A percentile compares a stretch with the other conserved stretches of the same genome.
Evolutionary conservation across 2,797 vertebrate genomes (phyloP).

Genomic region (Eptatretus atami): DNA sequence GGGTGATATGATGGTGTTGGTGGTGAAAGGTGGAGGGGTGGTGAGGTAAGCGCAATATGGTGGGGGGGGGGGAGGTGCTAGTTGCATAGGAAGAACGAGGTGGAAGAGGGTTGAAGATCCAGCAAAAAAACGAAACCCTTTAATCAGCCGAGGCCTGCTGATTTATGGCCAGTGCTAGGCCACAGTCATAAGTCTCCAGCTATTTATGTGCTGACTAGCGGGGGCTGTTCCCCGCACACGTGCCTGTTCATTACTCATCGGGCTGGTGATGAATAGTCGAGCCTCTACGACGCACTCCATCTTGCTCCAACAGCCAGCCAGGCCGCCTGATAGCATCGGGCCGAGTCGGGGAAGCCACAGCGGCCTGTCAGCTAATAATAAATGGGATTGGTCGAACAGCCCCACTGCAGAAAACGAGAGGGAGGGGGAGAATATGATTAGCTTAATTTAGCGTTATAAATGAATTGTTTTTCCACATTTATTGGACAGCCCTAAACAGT

Average conservation of each 20-base stretch:
- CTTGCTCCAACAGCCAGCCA: conserved; percentile 4
- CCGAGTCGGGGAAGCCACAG: neutral
- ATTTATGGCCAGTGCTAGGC: conserved; percentile 5
- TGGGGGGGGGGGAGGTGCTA: no score
- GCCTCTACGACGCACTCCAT: conserved; percentile 4
- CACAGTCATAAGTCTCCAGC: conserved; percentile 4
- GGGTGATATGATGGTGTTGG: no score
- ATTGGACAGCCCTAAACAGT: conserved; percentile 4
- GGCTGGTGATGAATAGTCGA: conserved; percentile 3
- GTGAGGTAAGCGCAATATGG: no score
- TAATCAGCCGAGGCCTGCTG: conserved; percentile 4
- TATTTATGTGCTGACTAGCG: conserved; percentile 5
- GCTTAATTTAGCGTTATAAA: conserved; percentile 5
- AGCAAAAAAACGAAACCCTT: conserved; percentile 4
- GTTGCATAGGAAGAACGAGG: no score
- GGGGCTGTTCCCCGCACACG: conserved; percentile 1
- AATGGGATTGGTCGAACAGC: neutral
- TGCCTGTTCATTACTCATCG: conserved; percentile 5
- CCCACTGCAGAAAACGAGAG: neutral
- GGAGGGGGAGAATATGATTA: conserved; percentile 4
- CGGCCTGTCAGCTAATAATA: conserved; percentile 2
- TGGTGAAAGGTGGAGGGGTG: no score
- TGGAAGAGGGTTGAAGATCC: no score
- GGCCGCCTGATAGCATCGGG: conserved; percentile 4
- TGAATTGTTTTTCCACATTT: conserved; percentile 3